These are phyloP conservation scores for Volucella zonaria DNA, from an alignment of 2,888 invertebrate species.

Conservation along the genomic window DNA sequence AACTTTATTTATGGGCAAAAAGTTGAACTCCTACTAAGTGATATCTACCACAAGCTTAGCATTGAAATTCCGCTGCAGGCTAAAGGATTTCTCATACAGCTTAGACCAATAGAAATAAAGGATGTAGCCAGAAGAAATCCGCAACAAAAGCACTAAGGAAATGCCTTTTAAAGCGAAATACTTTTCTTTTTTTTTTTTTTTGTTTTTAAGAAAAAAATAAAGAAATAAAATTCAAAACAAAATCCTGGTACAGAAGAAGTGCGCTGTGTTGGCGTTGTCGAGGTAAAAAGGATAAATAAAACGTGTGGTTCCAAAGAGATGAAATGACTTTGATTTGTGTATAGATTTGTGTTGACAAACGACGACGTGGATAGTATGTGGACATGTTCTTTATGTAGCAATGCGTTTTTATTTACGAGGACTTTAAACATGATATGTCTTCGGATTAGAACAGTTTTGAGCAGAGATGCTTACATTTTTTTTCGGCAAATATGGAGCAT, in stretches of 20 bases:
- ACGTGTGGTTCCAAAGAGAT: slow-evolving; percentile 28
- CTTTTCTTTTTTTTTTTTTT: neutral
- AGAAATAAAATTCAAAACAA: slow-evolving; percentile 31
- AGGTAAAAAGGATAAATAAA: neutral
- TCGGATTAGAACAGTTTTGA: no score
- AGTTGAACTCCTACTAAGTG: slow-evolving; percentile 70
- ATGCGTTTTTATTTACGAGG: neutral
- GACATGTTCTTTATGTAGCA: neutral
- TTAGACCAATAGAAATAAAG: slow-evolving; percentile 22
- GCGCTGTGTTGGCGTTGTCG: slow-evolving; percentile 10
- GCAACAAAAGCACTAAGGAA: slow-evolving; percentile 54
- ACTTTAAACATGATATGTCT: neutral
- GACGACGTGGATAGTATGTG: slow-evolving; percentile 9
- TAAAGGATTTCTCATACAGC: slow-evolving; percentile 37
- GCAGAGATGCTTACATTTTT: no score
- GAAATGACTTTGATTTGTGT: slow-evolving; percentile 58
- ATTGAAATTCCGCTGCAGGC: slow-evolving; percentile 64
- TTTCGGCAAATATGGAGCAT: no score
- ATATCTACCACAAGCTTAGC: slow-evolving; percentile 68
- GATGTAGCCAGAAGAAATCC: slow-evolving; percentile 34
- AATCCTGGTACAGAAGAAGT: neutral
- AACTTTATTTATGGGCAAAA: slow-evolving; percentile 72
- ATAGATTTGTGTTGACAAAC: slow-evolving; percentile 39
- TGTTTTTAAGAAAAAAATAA: neutral
- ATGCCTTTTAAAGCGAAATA: slow-evolving; percentile 38